Percentiles rank a stretch among this genome's conserved stretches.
These are phyloP conservation scores for Diachrysia chrysitis DNA, from an alignment of 2,888 invertebrate species.

Conservation along the genomic window DNA sequence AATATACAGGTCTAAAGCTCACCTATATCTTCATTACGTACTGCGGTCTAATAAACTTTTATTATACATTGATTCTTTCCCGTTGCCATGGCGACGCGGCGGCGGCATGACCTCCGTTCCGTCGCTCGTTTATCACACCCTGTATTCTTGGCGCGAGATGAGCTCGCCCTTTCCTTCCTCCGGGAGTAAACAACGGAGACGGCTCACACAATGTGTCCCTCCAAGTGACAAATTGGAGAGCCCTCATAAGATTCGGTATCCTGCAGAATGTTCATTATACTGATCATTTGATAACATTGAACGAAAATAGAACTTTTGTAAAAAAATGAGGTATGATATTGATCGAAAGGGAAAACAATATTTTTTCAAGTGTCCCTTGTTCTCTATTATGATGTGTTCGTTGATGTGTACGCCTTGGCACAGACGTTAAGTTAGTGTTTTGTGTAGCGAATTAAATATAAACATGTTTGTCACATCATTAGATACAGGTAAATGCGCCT, in stretches of 20 bases:
- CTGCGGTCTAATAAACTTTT: neutral
- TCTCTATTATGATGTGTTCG: too few species aligned
- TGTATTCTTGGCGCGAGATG: neutral
- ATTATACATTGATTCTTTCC: neutral
- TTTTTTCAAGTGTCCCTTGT: too few species aligned
- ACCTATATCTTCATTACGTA: constrained; percentile 3
- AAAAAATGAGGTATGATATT: neutral
- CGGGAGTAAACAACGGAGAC: neutral
- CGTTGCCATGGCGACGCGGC: constrained; percentile 7
- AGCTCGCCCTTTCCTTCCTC: neutral
- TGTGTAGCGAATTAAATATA: too few species aligned
- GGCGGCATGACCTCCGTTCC: constrained; percentile 3
- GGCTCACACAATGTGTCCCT: neutral
- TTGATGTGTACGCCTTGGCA: too few species aligned
- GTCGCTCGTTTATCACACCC: neutral
- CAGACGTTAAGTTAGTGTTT: too few species aligned
- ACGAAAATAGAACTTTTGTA: neutral
- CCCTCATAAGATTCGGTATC: neutral
- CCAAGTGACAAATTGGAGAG: neutral
- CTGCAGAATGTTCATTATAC: neutral
- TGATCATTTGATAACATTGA: neutral
- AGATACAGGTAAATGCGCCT: too few species aligned
- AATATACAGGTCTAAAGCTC: constrained; percentile 20
- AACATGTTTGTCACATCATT: too few species aligned
- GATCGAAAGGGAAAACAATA: neutral